Base-by-base conservation (phyloP, 2,113 vertebrate genomes). In the Takifugu bimaculatus region DNA sequence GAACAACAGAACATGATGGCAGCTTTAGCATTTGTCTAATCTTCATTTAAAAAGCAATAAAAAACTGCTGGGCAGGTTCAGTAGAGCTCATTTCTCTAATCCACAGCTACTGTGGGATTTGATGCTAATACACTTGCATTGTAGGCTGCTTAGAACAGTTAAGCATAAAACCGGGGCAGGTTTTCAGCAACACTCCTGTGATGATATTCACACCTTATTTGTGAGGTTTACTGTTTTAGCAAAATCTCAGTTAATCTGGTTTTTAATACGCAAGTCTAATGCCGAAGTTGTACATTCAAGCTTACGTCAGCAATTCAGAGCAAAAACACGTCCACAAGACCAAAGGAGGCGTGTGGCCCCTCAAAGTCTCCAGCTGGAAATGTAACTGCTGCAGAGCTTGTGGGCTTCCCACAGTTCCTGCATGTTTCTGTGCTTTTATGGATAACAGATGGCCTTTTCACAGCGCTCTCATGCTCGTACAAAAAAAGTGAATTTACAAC, bases 151-250 rank as follows among this genome's bases (percentile, higher is more conserved):
- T 69, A 78, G 65, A 61, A 79, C 68, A 63, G 65, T 77, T 54
- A 82, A 79, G 79, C 59, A 79, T 56, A 63, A 80, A 84, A 71
- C 39, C 55, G 2, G 0, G 26, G 39, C 66, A 63, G 27, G 26
- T n/a, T 29, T 20, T 26, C 2, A 20, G 39, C 28, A 50, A 72
- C 60, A 73, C 61, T 61, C 50, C 58, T 20, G n/a, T 3, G 48
- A 68, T 43, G 20, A 68, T 65, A 50, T 54, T 70, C 39, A 50
- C 47, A 65, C 63, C n/a, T 15, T 53, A 66, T 52, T 74, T 26
- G 27, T 0, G 6, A 72, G 26, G 76, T 9, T 45, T 45, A 6
- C 44, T 45, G 12, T 45, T 45, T 14, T 45, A 15, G 13, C 11
- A 15, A 45, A 45, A 45, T 11, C 35, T 39, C 35, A 11, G 35